Evolutionary conservation across 2,113 vertebrate species (phyloP), one percentile per base, ranked within the genome.

Genomic region (Tretioscincus oriximinensis): DNA sequence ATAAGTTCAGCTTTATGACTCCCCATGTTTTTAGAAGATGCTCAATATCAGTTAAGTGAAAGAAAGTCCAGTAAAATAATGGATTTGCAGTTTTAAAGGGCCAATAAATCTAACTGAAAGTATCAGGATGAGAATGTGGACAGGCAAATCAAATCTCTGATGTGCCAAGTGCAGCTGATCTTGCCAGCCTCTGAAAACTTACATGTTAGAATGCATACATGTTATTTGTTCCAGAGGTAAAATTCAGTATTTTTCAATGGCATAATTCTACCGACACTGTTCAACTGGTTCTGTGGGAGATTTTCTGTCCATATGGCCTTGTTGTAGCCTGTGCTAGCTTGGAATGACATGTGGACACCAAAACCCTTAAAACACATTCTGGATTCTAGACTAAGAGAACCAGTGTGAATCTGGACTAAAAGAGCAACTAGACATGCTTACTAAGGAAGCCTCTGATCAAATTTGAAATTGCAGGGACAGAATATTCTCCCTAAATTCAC

Each of bases 31-130:
- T 41, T 68, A 65, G 51, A 41, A 76, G 49, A 18, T 47, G 70
- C 78, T 35, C n/a, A 82, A 73, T 60, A 80, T 81, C 71, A 82
- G 47, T 21, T 73, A 63, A 7, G n/a, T 63, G 65, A 81, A 77
- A 83, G 54, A 20, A 7, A 35, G 1, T 60, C 26, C 63, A 54
- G 68, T 12, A 66, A 82, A 87, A 82, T 84, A 76, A 74, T 83
- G 83, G 82, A 89, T 79, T 78, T 61, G 24, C 41, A 20, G 21
- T 47, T 81, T 72, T 86, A 80, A 85, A 81, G 82, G 54, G 61
- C 68, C 31, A 78, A 47, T 49, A 87, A 81, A 49, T 28, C 71
- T 58, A 26, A 66, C 69, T 78, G 21, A 45, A 81, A n/a, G n/a
- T n/a, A 80, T 14, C 45, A 67, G 28, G 5, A 4, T 2, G 51